Conservation (phyloP, 1,140 invertebrate genomes). For the Druon quercuslanigerum region DNA sequence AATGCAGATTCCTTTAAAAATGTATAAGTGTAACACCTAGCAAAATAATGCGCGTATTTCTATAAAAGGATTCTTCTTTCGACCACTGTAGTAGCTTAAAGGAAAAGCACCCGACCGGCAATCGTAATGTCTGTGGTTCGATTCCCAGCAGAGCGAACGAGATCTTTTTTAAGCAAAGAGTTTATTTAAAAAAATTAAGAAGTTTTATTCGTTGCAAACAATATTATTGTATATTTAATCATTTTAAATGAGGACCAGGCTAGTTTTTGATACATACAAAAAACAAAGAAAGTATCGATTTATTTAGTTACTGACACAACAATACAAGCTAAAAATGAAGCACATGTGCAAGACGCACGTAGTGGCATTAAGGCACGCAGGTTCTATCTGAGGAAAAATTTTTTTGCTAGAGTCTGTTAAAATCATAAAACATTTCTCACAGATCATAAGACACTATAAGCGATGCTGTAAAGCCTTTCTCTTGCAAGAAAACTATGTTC, state of each 20-base stretch:
- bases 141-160: too few species aligned
- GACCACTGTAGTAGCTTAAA: too few species aligned
- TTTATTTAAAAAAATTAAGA: too few species aligned
- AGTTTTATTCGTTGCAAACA: too few species aligned
- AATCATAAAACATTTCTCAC: conserved; percentile 19
- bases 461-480: conserved; percentile 7
- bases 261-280: background rate
- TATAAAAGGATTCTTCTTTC: too few species aligned
- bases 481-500: background rate
- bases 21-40: too few species aligned
- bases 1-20: too few species aligned
- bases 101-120: too few species aligned
- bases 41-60: too few species aligned
- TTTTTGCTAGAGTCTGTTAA: conserved; percentile 1
- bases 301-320: background rate
- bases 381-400: background rate
- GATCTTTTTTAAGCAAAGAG: background rate
- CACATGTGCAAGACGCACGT: background rate
- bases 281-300: conserved; percentile 9
- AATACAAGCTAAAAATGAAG: background rate
- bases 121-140: too few species aligned
- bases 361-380: background rate
- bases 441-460: conserved; percentile 6
- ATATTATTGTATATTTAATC: too few species aligned
- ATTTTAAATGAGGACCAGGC: background rate